These are phyloP conservation scores for Acrobasis consociella DNA, from an alignment of 2,888 invertebrate species.

Conservation along the genomic window DNA sequence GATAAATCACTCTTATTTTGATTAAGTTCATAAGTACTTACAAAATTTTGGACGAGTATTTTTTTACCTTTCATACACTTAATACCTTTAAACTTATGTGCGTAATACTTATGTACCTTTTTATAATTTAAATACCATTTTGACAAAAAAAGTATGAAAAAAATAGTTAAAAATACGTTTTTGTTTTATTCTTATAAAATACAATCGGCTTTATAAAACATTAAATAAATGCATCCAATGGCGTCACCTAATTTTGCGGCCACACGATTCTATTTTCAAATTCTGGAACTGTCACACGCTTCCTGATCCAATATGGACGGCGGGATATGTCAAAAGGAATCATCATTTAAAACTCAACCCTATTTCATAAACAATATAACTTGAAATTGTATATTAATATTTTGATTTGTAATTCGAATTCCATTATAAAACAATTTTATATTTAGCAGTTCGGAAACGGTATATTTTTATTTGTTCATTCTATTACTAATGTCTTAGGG, in stretches of 20 bases:
- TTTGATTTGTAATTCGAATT: constrained; percentile 25
- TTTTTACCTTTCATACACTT: too few species aligned
- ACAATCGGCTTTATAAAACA: too few species aligned
- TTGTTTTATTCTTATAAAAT: too few species aligned
- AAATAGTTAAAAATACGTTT: too few species aligned
- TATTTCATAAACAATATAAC: constrained; percentile 40
- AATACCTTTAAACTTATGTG: too few species aligned
- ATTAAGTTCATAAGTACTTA: too few species aligned
- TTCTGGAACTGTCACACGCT: constrained; percentile 59
- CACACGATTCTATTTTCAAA: constrained; percentile 64
- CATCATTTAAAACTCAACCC: constrained; percentile 46
- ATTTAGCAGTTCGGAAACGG: constrained; percentile 17
- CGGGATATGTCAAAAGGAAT: constrained; percentile 42
- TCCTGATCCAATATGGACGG: constrained; percentile 62
- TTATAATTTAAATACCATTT: too few species aligned
- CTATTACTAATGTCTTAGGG: constrained; percentile 1
- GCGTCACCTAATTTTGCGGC: constrained; percentile 66
- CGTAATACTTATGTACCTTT: too few species aligned
- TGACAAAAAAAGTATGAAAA: too few species aligned
- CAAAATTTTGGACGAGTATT: too few species aligned
- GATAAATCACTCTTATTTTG: too few species aligned
- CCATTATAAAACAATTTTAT: constrained; percentile 21
- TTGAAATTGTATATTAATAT: constrained; percentile 30
- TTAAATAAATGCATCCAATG: constrained; percentile 27
- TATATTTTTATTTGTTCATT: constrained; percentile 12